A percentile compares a stretch with the other conserved stretches of the same genome.
phyloP scores from a whole-genome alignment of 2,888 invertebrate genomes.

The Malacosoma neustria region DNA sequence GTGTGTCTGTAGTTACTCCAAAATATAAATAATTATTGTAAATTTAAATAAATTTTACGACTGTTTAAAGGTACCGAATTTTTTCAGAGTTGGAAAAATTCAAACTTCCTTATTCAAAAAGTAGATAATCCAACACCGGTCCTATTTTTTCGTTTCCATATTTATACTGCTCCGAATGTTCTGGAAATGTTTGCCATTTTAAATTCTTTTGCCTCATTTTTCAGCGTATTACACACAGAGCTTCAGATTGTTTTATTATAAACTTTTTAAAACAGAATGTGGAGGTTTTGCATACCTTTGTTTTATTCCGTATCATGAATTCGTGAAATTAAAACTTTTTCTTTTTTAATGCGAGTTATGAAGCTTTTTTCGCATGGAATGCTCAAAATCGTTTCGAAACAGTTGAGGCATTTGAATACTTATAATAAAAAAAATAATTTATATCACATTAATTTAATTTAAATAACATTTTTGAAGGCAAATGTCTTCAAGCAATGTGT shows the following conservation, averaged over 20 bases:
- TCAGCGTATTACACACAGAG: constrained; percentile 44
- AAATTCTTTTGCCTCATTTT: constrained; percentile 50
- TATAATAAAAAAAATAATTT: too few species aligned
- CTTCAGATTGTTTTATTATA: constrained; percentile 54
- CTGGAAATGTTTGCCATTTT: constrained; percentile 43
- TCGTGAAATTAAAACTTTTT: constrained; percentile 36
- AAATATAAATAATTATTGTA: too few species aligned
- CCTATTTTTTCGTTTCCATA: constrained; percentile 10
- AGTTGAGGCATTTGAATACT: too few species aligned
- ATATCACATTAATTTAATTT: too few species aligned
- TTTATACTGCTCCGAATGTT: constrained; percentile 30
- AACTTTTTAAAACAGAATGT: constrained; percentile 46
- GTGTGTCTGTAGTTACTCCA: too few species aligned
- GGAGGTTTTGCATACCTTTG: constrained; percentile 44
- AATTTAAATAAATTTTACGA: too few species aligned
- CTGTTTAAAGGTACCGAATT: too few species aligned
- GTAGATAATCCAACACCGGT: constrained; percentile 16
- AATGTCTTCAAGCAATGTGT: too few species aligned
- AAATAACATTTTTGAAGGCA: too few species aligned
- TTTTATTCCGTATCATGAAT: constrained; percentile 53
- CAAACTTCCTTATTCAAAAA: constrained; percentile 3
- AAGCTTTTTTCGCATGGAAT: constrained; percentile 17
- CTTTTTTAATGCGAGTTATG: constrained; percentile 32
- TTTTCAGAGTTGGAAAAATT: too few species aligned
- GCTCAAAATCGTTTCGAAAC: not conserved